These are phyloP conservation scores for Lates japonicus DNA, from an alignment of 2,797 vertebrate species.

Conservation along the genomic window DNA sequence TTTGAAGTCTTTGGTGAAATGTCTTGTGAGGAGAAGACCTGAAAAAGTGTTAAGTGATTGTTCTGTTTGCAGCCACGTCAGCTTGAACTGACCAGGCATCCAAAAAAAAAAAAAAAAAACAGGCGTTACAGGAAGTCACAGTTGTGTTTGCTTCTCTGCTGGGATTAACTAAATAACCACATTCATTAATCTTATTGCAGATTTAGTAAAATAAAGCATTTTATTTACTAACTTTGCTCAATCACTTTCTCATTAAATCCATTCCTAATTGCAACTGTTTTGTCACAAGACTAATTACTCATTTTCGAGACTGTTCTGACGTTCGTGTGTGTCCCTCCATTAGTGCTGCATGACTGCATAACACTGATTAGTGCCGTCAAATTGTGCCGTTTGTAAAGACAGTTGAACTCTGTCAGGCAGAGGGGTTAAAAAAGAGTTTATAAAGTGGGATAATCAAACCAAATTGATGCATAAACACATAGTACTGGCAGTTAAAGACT, in stretches of 20 bases:
- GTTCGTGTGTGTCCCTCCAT: conserved; percentile 55
- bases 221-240: conserved; percentile 1
- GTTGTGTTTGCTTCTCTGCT: conserved; percentile 18
- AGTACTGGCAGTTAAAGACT: conserved; percentile 5
- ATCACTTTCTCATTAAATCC: conserved; percentile 44
- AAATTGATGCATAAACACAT: conserved; percentile 37
- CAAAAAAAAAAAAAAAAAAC: background rate
- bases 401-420: conserved; percentile 43
- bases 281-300: conserved; percentile 60
- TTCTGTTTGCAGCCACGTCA: conserved; percentile 9
- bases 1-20: conserved; percentile 57
- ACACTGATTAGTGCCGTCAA: conserved; percentile 63
- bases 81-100: background rate
- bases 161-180: background rate
- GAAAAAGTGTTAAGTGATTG: conserved; percentile 23
- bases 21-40: conserved; percentile 29
- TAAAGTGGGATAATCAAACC: conserved; percentile 51
- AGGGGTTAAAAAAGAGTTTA: conserved; percentile 56
- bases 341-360: conserved; percentile 63
- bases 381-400: conserved; percentile 49
- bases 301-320: conserved; percentile 43
- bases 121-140: conserved; percentile 22
- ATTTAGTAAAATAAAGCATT: conserved; percentile 23
- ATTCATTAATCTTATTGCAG: conserved; percentile 16
- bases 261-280: conserved; percentile 48